Evolutionary conservation across 2,797 vertebrate genomes (phyloP).

Genomic region (Tiaroga cobitis): DNA sequence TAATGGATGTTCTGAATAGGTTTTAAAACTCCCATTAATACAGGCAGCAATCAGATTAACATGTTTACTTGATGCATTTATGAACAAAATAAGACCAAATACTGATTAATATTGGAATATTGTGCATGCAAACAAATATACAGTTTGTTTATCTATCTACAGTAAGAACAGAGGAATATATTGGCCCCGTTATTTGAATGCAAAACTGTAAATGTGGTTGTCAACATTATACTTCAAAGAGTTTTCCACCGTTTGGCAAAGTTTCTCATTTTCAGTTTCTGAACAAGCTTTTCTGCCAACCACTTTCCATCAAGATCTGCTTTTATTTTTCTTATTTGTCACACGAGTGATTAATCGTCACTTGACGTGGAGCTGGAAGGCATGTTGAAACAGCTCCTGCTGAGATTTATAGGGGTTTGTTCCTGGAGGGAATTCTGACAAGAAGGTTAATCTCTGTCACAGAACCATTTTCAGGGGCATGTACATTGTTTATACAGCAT

Average conservation of each 20-base stretch:
- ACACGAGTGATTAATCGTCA: conserved; percentile 78
- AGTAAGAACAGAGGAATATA: neutral
- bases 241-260: conserved; percentile 11
- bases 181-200: neutral
- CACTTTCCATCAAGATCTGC: conserved; percentile 61
- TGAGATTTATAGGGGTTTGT: conserved; percentile 52
- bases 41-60: neutral
- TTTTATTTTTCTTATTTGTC: conserved; percentile 75
- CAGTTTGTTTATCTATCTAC: neutral
- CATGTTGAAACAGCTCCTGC: conserved; percentile 69
- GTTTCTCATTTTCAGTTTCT: conserved; percentile 19
- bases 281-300: conserved; percentile 45
- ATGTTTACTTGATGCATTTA: neutral
- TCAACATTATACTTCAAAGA: neutral
- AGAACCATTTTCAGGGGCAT: conserved; percentile 41
- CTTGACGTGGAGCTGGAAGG: conserved; percentile 72
- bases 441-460: conserved; percentile 47
- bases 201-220: neutral
- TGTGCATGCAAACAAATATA: neutral
- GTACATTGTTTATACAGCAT: conserved; percentile 32
- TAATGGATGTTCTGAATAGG: neutral
- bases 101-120: neutral
- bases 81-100: neutral
- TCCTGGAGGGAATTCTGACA: conserved; percentile 41
- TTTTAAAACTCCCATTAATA: too few species aligned